A percentile compares a stretch with the other conserved stretches of the same genome.
These are phyloP conservation scores for Lepidothrix coronata DNA, from an alignment of 2,113 vertebrate genomes.

Conservation along the genomic window DNA sequence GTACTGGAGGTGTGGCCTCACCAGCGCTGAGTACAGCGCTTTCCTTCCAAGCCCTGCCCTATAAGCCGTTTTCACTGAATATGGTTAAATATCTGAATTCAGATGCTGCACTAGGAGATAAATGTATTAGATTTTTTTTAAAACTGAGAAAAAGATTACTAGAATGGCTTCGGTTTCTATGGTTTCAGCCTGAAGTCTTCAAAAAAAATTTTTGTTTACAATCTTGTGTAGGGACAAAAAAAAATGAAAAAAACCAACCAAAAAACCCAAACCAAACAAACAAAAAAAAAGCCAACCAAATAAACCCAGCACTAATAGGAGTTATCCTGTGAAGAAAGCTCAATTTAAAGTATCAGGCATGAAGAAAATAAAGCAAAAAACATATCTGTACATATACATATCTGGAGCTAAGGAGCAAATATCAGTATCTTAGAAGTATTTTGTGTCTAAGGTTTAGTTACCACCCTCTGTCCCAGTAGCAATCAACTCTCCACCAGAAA, in stretches of 20 bases:
- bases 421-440: neutral
- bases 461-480: neutral
- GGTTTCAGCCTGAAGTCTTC: neutral
- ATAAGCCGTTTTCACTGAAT: rapidly evolving
- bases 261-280: too few species aligned
- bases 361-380: neutral
- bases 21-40: too few species aligned
- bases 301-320: too few species aligned
- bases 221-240: neutral
- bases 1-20: too few species aligned
- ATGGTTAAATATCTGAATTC: neutral
- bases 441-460: neutral
- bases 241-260: neutral
- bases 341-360: neutral
- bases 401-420: neutral
- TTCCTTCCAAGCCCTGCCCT: neutral
- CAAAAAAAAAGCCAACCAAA: neutral
- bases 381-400: neutral
- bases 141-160: neutral
- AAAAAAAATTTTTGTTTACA: neutral
- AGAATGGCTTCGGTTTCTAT: neutral
- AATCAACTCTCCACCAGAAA: neutral
- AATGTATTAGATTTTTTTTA: neutral
- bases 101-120: neutral
- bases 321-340: neutral